Evolutionary conservation across 2,888 invertebrate species (phyloP).

Genomic region (Sepioteuthis lessoniana): DNA sequence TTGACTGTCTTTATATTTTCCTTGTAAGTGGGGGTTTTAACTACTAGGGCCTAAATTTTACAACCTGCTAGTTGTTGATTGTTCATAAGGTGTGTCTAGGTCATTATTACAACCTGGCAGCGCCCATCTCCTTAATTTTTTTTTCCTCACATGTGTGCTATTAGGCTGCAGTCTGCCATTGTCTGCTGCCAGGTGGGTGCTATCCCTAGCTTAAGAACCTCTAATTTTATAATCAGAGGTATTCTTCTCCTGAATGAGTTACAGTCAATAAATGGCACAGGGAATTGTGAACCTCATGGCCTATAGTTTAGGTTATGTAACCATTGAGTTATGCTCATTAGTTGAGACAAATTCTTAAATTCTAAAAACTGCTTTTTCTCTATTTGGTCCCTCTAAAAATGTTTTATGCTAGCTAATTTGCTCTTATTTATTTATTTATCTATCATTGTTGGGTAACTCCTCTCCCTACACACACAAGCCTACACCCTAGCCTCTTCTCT

Average conservation of each 20-base stretch:
- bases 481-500: not conserved
- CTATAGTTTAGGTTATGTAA: not conserved
- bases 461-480: not conserved
- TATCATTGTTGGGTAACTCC: not conserved
- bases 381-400: not conserved
- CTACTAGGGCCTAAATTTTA: not conserved
- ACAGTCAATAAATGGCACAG: not conserved
- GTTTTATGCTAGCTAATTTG: not conserved
- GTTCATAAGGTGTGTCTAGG: not conserved
- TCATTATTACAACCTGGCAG: conserved; percentile 21
- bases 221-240: conserved; percentile 1
- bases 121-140: not conserved
- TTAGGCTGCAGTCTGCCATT: not conserved
- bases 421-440: not conserved
- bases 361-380: not conserved
- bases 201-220: conserved; percentile 2
- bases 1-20: no score
- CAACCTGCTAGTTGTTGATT: not conserved
- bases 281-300: not conserved
- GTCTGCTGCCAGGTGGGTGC: conserved; percentile 14
- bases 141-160: not conserved
- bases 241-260: not conserved
- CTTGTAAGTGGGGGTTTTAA: not conserved
- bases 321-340: not conserved
- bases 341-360: not conserved